Percentiles rank a stretch among this genome's conserved stretches.
Evolutionary conservation across 2,888 invertebrate genomes (phyloP).

Genomic region (Mechanitis messenoides): DNA sequence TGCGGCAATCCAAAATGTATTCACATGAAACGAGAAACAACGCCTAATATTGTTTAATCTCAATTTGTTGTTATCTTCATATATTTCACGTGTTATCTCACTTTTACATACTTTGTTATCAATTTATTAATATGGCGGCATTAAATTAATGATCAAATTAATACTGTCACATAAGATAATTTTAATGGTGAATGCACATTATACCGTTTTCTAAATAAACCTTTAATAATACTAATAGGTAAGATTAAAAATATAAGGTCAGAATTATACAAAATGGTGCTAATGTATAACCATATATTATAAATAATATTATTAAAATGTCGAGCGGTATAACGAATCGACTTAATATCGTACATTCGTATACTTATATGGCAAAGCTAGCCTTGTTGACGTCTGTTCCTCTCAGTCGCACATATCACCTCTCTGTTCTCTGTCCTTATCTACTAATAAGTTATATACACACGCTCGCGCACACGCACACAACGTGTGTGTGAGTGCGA

Average conservation of each 20-base stretch:
- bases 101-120: conserved; percentile 19
- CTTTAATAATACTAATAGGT: conserved; percentile 6
- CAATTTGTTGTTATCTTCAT: conserved; percentile 29
- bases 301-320: conserved; percentile 62
- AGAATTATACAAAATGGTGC: conserved; percentile 16
- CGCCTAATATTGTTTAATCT: conserved; percentile 37
- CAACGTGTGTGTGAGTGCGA: conserved; percentile 41
- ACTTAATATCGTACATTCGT: conserved; percentile 72
- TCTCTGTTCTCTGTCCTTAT: conserved; percentile 52
- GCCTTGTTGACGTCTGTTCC: conserved; percentile 63
- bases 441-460: conserved; percentile 64
- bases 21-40: conserved; percentile 31
- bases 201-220: not conserved
- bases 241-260: conserved; percentile 37
- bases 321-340: conserved; percentile 67
- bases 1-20: conserved; percentile 27
- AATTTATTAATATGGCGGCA: conserved; percentile 18
- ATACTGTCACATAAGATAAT: conserved; percentile 5
- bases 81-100: conserved; percentile 25
- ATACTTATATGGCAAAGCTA: conserved; percentile 71
- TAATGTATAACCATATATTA: conserved; percentile 11
- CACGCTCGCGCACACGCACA: conserved; percentile 42
- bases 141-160: conserved; percentile 2
- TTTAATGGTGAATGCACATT: conserved; percentile 7
- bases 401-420: conserved; percentile 54